A percentile compares a stretch with the other conserved stretches of the same genome.
Conservation (phyloP, 2,888 invertebrate species). For the Bursaphelenchus okinawaensis region DNA sequence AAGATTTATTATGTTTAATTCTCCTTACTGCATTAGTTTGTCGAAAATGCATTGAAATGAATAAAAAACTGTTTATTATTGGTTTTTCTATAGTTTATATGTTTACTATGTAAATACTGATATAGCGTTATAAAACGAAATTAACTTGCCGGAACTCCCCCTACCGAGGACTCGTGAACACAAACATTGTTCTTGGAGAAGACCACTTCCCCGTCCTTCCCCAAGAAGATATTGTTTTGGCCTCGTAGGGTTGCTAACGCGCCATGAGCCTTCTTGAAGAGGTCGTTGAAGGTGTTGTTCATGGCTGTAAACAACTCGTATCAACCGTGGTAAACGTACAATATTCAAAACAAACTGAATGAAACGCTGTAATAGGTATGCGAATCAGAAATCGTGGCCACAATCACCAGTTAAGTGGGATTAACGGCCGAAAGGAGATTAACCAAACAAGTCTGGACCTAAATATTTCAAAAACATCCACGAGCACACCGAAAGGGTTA, state of each 20-base stretch:
- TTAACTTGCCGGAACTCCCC: slow-evolving; percentile 24
- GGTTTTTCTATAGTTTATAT: too few relatives aligned
- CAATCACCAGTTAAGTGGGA: not conserved
- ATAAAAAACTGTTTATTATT: too few relatives aligned
- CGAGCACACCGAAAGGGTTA: not conserved
- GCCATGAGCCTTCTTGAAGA: slow-evolving; percentile 38
- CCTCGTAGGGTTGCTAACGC: slow-evolving; percentile 49
- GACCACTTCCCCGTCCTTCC: slow-evolving; percentile 62
- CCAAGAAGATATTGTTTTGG: slow-evolving; percentile 47
- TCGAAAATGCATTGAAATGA: not conserved
- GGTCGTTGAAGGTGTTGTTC: slow-evolving; percentile 8
- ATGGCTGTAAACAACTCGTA: not conserved
- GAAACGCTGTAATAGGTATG: too few relatives aligned
- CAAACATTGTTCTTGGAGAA: slow-evolving; percentile 86
- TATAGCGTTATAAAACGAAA: too few relatives aligned
- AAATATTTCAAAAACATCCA: too few relatives aligned
- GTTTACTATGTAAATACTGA: too few relatives aligned
- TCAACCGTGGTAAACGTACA: too few relatives aligned
- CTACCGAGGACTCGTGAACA: slow-evolving; percentile 77
- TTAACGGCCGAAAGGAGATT: not conserved
- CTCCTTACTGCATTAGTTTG: slow-evolving; percentile 4
- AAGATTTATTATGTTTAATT: slow-evolving; percentile 7
- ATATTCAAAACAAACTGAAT: too few relatives aligned
- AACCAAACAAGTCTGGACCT: too few relatives aligned
- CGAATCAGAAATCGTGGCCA: too few relatives aligned